Conservation (phyloP, 2,113 vertebrate genomes). For the Myotis yumanensis region DNA sequence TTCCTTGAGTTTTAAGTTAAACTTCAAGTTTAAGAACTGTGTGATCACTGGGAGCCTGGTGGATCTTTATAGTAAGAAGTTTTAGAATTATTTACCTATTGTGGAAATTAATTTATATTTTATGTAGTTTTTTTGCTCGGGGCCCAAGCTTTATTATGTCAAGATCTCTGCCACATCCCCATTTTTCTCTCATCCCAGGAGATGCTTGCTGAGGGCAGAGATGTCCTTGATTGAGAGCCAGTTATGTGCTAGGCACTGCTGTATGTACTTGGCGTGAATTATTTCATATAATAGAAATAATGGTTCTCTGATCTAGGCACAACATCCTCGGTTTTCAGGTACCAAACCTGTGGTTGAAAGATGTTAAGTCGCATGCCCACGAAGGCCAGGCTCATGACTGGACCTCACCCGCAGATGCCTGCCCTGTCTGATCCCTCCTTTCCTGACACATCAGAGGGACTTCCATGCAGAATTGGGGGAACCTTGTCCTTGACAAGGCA, state of each 20-base stretch:
- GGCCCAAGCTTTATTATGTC: neutral
- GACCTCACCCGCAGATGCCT: neutral
- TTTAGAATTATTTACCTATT: neutral
- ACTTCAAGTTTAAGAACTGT: neutral
- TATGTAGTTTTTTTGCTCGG: neutral
- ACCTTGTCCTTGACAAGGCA: neutral
- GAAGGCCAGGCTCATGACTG: neutral
- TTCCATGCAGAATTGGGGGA: neutral
- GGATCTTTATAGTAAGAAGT: neutral
- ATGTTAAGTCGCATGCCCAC: fast-evolving
- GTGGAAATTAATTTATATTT: neutral
- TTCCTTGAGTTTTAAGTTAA: slow-evolving; percentile 38
- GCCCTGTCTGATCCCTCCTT: neutral
- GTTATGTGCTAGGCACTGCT: neutral
- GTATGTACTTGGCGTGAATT: neutral
- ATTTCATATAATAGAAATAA: neutral
- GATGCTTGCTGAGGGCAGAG: neutral
- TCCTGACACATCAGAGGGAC: neutral
- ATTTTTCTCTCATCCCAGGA: neutral
- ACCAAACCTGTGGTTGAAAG: neutral
- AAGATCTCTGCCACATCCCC: neutral
- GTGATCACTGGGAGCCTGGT: neutral
- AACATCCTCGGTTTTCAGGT: neutral
- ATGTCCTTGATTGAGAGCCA: neutral
- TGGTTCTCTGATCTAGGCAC: neutral